A percentile compares a stretch with the other conserved stretches of the same genome.
These are phyloP conservation scores for Microcebus lehilahytsara DNA, from an alignment of 2,113 vertebrate species.

Conservation along the genomic window DNA sequence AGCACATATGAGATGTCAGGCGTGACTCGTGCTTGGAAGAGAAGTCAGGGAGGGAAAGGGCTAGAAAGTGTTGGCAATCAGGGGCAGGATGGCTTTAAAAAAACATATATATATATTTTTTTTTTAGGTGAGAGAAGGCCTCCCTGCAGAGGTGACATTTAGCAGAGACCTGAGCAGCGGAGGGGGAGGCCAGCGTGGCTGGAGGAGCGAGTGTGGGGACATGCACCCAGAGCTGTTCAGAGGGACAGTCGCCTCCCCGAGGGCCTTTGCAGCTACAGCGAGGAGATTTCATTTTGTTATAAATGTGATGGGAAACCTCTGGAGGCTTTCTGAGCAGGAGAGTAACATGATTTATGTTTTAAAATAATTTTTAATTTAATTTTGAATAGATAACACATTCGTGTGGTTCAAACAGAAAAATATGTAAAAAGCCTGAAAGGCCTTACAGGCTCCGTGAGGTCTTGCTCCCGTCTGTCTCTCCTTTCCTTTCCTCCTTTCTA, in stretches of 20 bases:
- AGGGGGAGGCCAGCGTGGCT: not conserved
- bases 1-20: not conserved
- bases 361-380: conserved; percentile 27
- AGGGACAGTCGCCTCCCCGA: not conserved
- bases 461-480: not conserved
- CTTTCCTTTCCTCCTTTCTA: not conserved
- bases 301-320: not conserved
- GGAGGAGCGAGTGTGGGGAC: not conserved
- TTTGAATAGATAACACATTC: not conserved
- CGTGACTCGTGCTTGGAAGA: not conserved
- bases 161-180: not conserved
- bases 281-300: not conserved
- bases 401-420: not conserved
- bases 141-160: not conserved
- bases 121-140: not conserved
- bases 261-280: not conserved
- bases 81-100: not conserved
- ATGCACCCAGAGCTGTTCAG: not conserved
- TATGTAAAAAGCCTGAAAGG: no score
- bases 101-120: not conserved
- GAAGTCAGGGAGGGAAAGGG: not conserved
- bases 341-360: not conserved
- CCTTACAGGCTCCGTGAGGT: not conserved
- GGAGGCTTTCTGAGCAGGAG: not conserved
- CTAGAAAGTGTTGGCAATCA: not conserved